Evolutionary conservation across 1,140 invertebrate genomes (phyloP).

Genomic region (Drosophila sp.): DNA sequence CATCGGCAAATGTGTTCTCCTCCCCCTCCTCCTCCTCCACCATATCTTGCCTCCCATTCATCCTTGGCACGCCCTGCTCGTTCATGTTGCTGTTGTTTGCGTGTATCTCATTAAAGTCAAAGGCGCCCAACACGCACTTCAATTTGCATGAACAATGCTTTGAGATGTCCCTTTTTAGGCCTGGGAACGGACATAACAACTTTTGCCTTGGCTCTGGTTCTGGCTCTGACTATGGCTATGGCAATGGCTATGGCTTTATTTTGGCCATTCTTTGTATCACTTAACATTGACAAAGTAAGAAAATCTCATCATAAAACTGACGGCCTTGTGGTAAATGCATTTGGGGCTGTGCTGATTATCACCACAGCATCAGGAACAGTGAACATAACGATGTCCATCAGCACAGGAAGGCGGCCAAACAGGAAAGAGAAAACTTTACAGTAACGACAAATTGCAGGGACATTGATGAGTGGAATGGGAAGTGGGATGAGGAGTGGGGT

Average conservation of each 20-base stretch:
- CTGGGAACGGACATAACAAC: constrained; percentile 13
- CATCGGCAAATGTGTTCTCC: constrained; percentile 44
- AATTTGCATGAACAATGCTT: constrained; percentile 77
- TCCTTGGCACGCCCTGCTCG: constrained; percentile 31
- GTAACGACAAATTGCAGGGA: constrained; percentile 46
- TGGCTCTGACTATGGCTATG: constrained; percentile 50
- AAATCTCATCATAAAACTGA: constrained; percentile 46
- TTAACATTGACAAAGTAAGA: constrained; percentile 39
- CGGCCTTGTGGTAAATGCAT: constrained; percentile 46
- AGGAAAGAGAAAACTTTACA: constrained; percentile 45
- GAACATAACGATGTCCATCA: constrained; percentile 70
- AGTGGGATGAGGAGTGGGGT: not conserved
- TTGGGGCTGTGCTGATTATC: constrained; percentile 45
- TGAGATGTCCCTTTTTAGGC: constrained; percentile 50
- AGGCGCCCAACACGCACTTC: constrained; percentile 66
- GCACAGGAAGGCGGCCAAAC: constrained; percentile 1
- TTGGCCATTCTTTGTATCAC: constrained; percentile 61
- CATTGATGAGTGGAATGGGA: not conserved
- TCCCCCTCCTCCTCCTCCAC: not conserved
- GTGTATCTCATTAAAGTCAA: constrained; percentile 74
- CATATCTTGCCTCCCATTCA: not conserved
- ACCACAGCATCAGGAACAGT: constrained; percentile 31
- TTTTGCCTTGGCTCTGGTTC: constrained; percentile 48
- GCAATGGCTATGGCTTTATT: constrained; percentile 72
- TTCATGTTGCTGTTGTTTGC: constrained; percentile 46